Percentiles rank a stretch among this genome's conserved stretches.
These are phyloP conservation scores for Pseudoatta argentina DNA, from an alignment of 1,140 invertebrate genomes.

Conservation along the genomic window DNA sequence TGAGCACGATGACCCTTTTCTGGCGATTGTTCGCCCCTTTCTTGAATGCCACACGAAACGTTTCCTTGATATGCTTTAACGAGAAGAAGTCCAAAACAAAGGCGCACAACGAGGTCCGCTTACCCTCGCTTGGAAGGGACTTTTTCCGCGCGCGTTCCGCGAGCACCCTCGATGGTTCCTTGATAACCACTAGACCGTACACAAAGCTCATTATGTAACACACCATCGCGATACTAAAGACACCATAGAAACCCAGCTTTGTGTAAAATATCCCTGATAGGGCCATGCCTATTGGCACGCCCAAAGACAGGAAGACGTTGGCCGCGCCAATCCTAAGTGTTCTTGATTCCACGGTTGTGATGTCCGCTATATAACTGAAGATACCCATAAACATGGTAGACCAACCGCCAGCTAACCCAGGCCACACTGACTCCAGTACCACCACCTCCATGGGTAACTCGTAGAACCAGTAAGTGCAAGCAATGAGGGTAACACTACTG, in stretches of 20 bases:
- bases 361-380: slow-evolving; percentile 95
- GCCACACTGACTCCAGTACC: slow-evolving; percentile 91
- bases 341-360: slow-evolving; percentile 92
- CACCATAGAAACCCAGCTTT: slow-evolving; percentile 93
- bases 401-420: slow-evolving; percentile 93
- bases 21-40: slow-evolving; percentile 90
- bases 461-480: slow-evolving; percentile 93
- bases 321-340: slow-evolving; percentile 94
- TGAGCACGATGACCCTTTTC: slow-evolving; percentile 91
- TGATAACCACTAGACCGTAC: slow-evolving; percentile 90
- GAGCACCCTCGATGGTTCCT: slow-evolving; percentile 86
- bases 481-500: slow-evolving; percentile 91
- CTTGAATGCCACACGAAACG: slow-evolving; percentile 92
- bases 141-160: slow-evolving; percentile 73
- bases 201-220: slow-evolving; percentile 92
- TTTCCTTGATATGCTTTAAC: slow-evolving; percentile 90
- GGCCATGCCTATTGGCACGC: slow-evolving; percentile 92
- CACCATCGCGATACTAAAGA: slow-evolving; percentile 91
- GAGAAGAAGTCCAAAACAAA: slow-evolving; percentile 90
- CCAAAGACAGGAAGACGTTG: slow-evolving; percentile 93
- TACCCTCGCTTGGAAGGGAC: slow-evolving; percentile 61
- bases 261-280: slow-evolving; percentile 90
- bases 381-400: slow-evolving; percentile 96
- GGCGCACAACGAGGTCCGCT: slow-evolving; percentile 81
- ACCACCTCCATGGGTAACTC: slow-evolving; percentile 92